Percentiles rank a stretch among this genome's conserved stretches.
Conservation (phyloP, 2,113 vertebrate genomes). For the Vimba vimba region DNA sequence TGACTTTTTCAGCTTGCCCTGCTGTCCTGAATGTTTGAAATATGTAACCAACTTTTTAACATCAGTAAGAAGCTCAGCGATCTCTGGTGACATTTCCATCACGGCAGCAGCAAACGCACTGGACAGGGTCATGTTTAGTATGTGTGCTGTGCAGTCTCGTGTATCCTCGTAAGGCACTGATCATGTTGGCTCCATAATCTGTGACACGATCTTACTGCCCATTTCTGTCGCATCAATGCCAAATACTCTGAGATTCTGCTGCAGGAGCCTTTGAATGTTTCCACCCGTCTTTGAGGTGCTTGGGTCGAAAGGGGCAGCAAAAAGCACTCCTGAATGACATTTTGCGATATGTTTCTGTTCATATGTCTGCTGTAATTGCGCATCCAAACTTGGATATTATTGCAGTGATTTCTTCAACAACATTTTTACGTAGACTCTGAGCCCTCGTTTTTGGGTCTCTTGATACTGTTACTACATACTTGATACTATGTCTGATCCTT, state of each 20-base stretch:
- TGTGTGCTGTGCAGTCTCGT: not conserved
- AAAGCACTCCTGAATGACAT: not conserved
- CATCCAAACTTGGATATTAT: not conserved
- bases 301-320: not conserved
- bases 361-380: not conserved
- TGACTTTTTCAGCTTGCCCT: no score
- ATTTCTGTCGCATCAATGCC: no score
- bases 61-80: no score
- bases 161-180: no score
- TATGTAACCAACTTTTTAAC: no score
- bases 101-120: not conserved
- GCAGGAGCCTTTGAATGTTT: no score
- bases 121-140: not conserved
- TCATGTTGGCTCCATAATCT: no score
- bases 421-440: not conserved
- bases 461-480: not conserved
- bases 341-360: not conserved
- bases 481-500: no score
- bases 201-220: no score
- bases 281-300: not conserved
- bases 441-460: not conserved
- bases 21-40: no score
- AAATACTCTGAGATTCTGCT: no score
- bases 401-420: not conserved
- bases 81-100: not conserved